Evolutionary conservation across 2,797 vertebrate genomes (phyloP).

Genomic region (Enteromius afrohamiltoni): DNA sequence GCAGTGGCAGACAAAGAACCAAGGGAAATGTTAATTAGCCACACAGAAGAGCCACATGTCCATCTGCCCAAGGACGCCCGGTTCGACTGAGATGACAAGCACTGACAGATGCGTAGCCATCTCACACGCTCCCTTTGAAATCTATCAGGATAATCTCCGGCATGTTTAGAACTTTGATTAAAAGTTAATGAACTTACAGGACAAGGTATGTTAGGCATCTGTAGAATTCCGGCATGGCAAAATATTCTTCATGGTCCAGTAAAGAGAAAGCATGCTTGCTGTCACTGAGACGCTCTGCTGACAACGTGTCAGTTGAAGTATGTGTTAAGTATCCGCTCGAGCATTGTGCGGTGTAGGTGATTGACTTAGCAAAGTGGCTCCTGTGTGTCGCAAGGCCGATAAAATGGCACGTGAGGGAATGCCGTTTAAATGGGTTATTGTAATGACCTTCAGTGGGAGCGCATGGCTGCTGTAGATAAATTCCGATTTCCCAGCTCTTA

Average conservation of each 20-base stretch:
- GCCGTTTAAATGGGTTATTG: constrained; percentile 18
- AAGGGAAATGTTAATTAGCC: constrained; percentile 50
- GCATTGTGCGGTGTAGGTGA: constrained; percentile 22
- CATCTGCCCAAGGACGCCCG: constrained; percentile 58
- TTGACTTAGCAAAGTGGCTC: constrained; percentile 40
- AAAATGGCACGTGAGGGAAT: constrained; percentile 24
- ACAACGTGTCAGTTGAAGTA: constrained; percentile 39
- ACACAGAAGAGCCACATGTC: constrained; percentile 50
- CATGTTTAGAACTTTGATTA: constrained; percentile 67
- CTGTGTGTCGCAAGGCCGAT: constrained; percentile 39
- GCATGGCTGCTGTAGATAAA: not conserved
- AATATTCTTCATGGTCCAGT: constrained; percentile 52
- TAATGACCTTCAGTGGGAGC: constrained; percentile 15
- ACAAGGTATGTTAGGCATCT: constrained; percentile 55
- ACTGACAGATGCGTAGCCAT: constrained; percentile 58
- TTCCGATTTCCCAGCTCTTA: not conserved
- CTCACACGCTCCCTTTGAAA: constrained; percentile 60
- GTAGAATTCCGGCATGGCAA: constrained; percentile 51
- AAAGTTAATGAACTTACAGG: constrained; percentile 65
- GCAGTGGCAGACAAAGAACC: constrained; percentile 24
- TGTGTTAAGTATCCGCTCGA: constrained; percentile 43
- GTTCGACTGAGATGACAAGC: constrained; percentile 56
- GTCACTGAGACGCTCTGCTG: constrained; percentile 25
- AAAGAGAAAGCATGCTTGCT: constrained; percentile 34
- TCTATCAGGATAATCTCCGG: constrained; percentile 59